Evolutionary conservation across 2,113 vertebrate genomes (phyloP).

Genomic region (Proteles cristata): DNA sequence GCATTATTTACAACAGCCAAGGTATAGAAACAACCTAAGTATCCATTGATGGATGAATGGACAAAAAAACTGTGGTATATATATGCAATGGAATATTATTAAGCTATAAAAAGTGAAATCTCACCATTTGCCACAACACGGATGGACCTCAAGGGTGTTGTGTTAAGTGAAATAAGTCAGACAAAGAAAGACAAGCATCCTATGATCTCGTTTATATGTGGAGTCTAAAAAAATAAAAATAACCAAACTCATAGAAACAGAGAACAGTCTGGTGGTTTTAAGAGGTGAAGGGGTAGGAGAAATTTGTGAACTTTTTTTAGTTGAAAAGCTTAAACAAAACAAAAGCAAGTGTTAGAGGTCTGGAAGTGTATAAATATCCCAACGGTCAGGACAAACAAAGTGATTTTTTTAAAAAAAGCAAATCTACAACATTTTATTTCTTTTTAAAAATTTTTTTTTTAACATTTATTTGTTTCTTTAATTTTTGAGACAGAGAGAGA

Average conservation of each 20-base stretch:
- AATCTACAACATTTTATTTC: constrained; percentile 13
- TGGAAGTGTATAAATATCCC: not conserved
- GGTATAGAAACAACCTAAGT: not conserved
- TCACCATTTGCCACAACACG: not conserved
- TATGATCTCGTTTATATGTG: not conserved
- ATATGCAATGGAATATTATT: not conserved
- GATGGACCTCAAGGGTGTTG: not conserved
- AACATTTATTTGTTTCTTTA: no score
- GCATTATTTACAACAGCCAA: not conserved
- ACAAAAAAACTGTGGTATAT: not conserved
- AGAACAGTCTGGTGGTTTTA: not conserved
- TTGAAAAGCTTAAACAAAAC: not conserved
- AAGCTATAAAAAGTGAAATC: not conserved
- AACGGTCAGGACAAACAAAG: not conserved
- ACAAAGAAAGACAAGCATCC: not conserved
- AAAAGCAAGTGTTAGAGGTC: not conserved
- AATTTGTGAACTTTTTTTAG: not conserved
- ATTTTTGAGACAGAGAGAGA: no score
- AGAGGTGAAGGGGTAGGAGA: not conserved
- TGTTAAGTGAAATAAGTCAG: not conserved
- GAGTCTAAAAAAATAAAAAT: not conserved
- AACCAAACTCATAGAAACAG: not conserved
- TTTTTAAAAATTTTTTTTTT: no score
- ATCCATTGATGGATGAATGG: not conserved
- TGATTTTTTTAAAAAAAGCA: not conserved